These are phyloP conservation scores for Temnothorax rugatulus DNA, from an alignment of 2,888 invertebrate genomes.

Conservation along the genomic window DNA sequence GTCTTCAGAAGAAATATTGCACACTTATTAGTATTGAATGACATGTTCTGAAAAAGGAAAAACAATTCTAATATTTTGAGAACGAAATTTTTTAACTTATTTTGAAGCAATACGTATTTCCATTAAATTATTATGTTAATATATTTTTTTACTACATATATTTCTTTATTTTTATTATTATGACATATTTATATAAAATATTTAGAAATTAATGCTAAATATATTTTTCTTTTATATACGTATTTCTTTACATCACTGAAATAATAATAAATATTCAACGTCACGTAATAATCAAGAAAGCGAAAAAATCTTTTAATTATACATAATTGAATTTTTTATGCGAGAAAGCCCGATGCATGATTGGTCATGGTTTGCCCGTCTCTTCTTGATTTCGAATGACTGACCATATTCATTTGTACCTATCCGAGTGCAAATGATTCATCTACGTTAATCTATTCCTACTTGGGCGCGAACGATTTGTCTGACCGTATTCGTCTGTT, in stretches of 20 bases:
- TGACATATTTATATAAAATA: background rate
- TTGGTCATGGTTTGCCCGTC: background rate
- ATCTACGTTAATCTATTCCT: background rate
- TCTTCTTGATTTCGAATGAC: background rate
- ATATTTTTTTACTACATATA: background rate
- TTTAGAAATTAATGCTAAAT: background rate
- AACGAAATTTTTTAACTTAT: background rate
- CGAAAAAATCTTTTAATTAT: background rate
- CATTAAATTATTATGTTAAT: background rate
- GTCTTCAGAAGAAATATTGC: background rate
- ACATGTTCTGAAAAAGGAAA: background rate
- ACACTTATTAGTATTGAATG: background rate
- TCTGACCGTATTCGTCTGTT: background rate
- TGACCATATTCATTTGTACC: background rate
- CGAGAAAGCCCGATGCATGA: background rate
- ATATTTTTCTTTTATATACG: background rate
- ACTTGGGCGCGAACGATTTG: background rate
- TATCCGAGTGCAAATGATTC: background rate
- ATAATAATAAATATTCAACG: background rate
- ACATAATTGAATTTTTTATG: background rate
- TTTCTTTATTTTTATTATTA: background rate
- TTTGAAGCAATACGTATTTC: background rate
- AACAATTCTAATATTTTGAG: background rate
- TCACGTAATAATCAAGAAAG: background rate
- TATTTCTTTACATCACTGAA: background rate